These are phyloP conservation scores for Pyrocoelia pectoralis DNA, from an alignment of 2,888 invertebrate species.

Conservation along the genomic window DNA sequence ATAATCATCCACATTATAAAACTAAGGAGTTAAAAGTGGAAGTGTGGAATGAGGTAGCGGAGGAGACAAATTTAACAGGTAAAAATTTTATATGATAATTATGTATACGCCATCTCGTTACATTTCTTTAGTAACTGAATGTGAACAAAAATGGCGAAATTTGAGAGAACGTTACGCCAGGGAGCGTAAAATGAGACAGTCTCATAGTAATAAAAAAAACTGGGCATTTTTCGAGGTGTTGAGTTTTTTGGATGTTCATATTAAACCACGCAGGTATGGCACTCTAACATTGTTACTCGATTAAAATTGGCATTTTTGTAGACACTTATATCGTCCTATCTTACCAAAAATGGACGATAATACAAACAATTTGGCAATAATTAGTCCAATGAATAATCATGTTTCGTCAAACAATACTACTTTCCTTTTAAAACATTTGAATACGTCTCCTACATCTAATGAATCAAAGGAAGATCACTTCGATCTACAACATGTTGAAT, in stretches of 20 bases:
- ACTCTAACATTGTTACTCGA: neutral
- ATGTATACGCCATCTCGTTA: neutral
- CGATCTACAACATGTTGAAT: conserved; percentile 37
- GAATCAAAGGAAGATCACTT: conserved; percentile 1
- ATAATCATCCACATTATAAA: conserved; percentile 55
- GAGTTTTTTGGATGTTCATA: conserved; percentile 39
- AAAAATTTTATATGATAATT: conserved; percentile 19
- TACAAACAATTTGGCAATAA: conserved; percentile 11
- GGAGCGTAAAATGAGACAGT: conserved; percentile 51
- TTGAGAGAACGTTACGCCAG: conserved; percentile 58
- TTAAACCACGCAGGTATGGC: conserved; percentile 39
- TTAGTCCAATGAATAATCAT: conserved; percentile 3
- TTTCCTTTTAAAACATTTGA: conserved; percentile 10
- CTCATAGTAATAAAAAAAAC: conserved; percentile 27
- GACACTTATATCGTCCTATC: conserved; percentile 25
- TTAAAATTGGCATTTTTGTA: conserved; percentile 12
- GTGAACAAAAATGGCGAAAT: conserved; percentile 52
- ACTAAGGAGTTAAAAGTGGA: conserved; percentile 54
- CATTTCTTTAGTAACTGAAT: conserved; percentile 37
- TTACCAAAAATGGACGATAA: conserved; percentile 27
- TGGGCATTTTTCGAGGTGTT: conserved; percentile 43
- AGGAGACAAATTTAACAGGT: conserved; percentile 39
- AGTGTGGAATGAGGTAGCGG: conserved; percentile 55
- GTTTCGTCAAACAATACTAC: conserved; percentile 1
- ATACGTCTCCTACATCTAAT: conserved; percentile 4